phyloP scores from a whole-genome alignment of 2,797 vertebrate species.

The Mormyrus hasselquistii region DNA sequence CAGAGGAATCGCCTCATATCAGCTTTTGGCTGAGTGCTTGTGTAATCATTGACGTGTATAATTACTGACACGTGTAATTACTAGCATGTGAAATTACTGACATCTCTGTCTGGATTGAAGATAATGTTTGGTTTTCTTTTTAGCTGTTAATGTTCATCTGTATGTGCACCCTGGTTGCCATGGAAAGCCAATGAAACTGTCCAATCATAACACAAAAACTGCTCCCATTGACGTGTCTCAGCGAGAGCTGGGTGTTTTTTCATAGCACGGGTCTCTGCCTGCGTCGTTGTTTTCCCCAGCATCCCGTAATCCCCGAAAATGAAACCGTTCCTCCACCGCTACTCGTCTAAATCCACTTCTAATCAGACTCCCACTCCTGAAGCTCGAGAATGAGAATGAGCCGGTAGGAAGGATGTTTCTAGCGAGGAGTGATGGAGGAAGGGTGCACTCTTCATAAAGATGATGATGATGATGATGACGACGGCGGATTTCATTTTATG shows the following conservation, averaged over 20 bases:
- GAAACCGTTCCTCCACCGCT: not conserved
- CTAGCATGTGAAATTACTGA: not conserved
- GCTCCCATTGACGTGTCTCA: not conserved
- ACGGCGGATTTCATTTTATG: not conserved
- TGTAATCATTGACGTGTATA: not conserved
- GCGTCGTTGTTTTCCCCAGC: not conserved
- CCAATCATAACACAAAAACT: not conserved
- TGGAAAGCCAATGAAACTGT: constrained; percentile 6
- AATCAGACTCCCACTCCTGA: not conserved
- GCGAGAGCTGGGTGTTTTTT: not conserved
- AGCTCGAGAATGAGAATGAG: not conserved
- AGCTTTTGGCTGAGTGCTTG: not conserved
- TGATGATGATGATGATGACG: not conserved
- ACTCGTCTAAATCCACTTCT: not conserved
- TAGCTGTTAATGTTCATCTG: not conserved
- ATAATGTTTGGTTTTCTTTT: not conserved
- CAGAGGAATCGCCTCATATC: not conserved
- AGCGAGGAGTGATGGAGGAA: not conserved
- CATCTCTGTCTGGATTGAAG: not conserved
- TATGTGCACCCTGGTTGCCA: not conserved
- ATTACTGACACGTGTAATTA: not conserved
- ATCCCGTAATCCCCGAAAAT: not conserved
- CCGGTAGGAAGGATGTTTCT: not conserved
- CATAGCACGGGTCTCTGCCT: not conserved
- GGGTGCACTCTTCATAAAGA: not conserved